Base-by-base conservation (phyloP, 2,888 invertebrate genomes). In the Hypomecis punctinalis region DNA sequence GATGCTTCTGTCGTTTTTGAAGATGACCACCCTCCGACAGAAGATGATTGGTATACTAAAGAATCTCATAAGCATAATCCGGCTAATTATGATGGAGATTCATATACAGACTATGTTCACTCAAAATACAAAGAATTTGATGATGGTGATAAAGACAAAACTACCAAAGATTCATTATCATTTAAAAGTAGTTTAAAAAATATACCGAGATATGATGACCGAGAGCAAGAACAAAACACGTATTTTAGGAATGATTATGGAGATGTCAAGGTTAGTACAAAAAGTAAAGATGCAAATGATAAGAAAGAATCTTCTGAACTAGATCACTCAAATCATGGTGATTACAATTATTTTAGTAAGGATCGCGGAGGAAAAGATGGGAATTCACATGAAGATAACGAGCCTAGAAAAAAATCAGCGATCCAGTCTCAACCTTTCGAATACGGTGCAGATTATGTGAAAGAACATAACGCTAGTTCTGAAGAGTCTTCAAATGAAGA, bases 31-130 rank as follows among this genome's bases (percentile, higher is more conserved):
- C 72, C 71, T 9, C 9, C 61, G 5, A 66, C 70, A 43, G 61
- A 68, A 43, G 59, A 63, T 35, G 55, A 63, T 23, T 76, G 76
- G 74, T 74, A 74, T 54, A 65, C 66, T 43, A 71, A 73, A 45
- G 66, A 63, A 39, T 42, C 71, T 13, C 37, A 67, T 10, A 73
- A 63, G 51, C 66, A 71, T n/a, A 70, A 73, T 61, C 67, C 71
- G 49, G 69, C 66, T 42, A 61, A 72, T 61, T 71, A 73, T 49
- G 69, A 68, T 37, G 48, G 52, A 23, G 40, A 67, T 35, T 62
- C 69, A n/a, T 70, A 66, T 51, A 66, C 67, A 53, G 70, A 66
- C 47, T 62, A 56, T 23, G 60, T 49, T 33, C 53, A 8, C 23
- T 55, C 61, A 61, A 62, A 71, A 40, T 53, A 56, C 51, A 65